These are phyloP conservation scores for Xiphias gladius DNA, from an alignment of 2,113 vertebrate genomes.

Conservation along the genomic window DNA sequence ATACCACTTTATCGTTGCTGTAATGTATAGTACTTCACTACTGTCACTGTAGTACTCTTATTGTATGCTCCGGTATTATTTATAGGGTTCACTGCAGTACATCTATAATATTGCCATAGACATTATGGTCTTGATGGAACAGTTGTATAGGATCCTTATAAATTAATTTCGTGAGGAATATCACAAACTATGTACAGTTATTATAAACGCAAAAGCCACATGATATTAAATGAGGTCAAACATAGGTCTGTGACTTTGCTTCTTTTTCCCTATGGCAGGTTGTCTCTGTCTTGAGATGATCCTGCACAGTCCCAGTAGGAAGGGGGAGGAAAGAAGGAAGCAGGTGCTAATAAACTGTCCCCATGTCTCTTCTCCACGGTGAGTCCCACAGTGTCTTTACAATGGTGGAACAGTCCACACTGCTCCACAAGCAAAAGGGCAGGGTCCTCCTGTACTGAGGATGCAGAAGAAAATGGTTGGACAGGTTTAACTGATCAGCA, in stretches of 20 bases:
- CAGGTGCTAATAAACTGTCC: conserved; percentile 24
- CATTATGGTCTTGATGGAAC: not conserved
- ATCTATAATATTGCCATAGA: not conserved
- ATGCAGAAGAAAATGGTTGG: conserved; percentile 1
- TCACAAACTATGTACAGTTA: conserved; percentile 17
- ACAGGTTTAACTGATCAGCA: not conserved
- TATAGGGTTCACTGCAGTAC: not conserved
- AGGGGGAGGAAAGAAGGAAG: conserved; percentile 52
- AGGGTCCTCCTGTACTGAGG: conserved; percentile 48
- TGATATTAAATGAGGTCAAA: not conserved
- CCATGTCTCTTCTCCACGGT: conserved; percentile 56
- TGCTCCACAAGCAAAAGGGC: conserved; percentile 21
- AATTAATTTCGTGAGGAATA: not conserved
- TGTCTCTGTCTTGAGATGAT: conserved; percentile 44
- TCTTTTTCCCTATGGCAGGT: conserved; percentile 26
- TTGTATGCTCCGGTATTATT: not conserved
- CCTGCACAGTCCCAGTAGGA: conserved; percentile 71
- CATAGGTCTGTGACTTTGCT: not conserved
- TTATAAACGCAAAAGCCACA: not conserved
- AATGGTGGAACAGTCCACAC: conserved; percentile 46
- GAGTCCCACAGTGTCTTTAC: conserved; percentile 46
- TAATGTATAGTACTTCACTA: not conserved
- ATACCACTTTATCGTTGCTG: not conserved
- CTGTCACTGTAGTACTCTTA: not conserved
- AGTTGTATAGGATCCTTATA: not conserved